Evolutionary conservation across 2,797 vertebrate genomes (phyloP).

Genomic region (Tenualosa ilisha): DNA sequence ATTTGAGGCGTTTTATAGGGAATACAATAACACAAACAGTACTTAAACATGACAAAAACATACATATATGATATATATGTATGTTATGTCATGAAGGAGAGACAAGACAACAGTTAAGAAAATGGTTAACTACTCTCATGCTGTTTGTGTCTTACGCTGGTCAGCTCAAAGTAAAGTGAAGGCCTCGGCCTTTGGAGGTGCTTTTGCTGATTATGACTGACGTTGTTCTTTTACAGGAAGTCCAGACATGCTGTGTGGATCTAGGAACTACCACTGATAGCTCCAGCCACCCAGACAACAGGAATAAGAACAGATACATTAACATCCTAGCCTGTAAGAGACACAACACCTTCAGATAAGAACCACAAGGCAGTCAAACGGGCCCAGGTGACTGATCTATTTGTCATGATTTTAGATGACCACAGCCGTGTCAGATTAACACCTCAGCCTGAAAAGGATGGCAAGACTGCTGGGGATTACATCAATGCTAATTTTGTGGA

Average conservation of each 20-base stretch:
- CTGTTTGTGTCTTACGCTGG: neutral
- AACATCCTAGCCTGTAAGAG: slow-evolving; percentile 95
- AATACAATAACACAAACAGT: neutral
- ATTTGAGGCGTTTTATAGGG: neutral
- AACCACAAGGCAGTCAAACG: neutral
- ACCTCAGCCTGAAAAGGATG: slow-evolving; percentile 80
- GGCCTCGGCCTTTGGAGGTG: neutral
- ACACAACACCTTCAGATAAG: neutral
- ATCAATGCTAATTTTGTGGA: slow-evolving; percentile 97
- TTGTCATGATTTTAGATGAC: slow-evolving; percentile 78
- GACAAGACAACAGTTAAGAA: neutral
- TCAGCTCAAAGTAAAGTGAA: neutral
- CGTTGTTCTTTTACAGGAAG: slow-evolving; percentile 76
- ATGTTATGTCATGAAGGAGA: neutral
- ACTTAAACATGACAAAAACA: neutral
- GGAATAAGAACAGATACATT: slow-evolving; percentile 91
- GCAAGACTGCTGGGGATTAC: slow-evolving; percentile 83
- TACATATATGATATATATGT: neutral
- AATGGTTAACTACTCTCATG: neutral
- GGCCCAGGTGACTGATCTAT: neutral
- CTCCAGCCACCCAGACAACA: slow-evolving; percentile 93
- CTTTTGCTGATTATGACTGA: slow-evolving; percentile 46
- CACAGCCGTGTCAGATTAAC: slow-evolving; percentile 91
- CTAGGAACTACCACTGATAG: slow-evolving; percentile 86
- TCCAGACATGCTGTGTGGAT: slow-evolving; percentile 89